Base-by-base conservation (phyloP, 2,888 invertebrate species). In the Eulithis testata region DNA sequence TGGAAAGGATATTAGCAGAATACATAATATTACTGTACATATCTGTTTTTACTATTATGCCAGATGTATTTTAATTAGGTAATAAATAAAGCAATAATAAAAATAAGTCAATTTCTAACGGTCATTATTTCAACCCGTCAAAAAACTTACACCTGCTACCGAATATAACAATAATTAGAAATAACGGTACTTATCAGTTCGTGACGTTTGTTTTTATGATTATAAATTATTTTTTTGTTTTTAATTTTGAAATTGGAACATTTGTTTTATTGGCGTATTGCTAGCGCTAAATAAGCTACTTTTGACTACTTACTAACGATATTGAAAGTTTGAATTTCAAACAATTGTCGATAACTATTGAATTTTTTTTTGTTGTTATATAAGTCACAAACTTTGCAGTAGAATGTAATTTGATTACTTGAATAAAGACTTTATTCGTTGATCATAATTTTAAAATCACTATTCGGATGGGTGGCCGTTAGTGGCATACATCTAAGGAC, bases 81-180 rank as follows among this genome's bases (percentile, higher is more conserved):
- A 47, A 14, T 47, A 40, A 8, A 40, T 12, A 47, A 12, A 47
- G 12, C 14, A 12, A 47, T 47, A 47, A 14, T 47, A 12, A 54
- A 40, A 11, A 44, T 44, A 55, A n/a, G 40, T 44, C 6, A 55
- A 55, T 50, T 45, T 47, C n/a, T 47, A 54, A 61, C 61, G 40
- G 40, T 54, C 27, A 47, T 60, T 45, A 53, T 58, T 40, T 58
- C 11, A 11, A 12, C 49, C 61, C 50, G 55, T 12, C 40, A 21
- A 12, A 21, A 36, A 72, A 75, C 76, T 63, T 71, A 69, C 89
- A 89, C 89, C 89, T 89, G 89, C 87, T 82, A 80, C 80, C 83
- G 79, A 82, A 86, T 81, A 82, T 81, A 81, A 78, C 74, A 81
- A 82, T 83, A 85, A 86, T 86, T 86, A 86, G 77, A 81, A 78